These are phyloP conservation scores for Polydrusus pterygomalis DNA, from an alignment of 2,888 invertebrate species.

Conservation along the genomic window DNA sequence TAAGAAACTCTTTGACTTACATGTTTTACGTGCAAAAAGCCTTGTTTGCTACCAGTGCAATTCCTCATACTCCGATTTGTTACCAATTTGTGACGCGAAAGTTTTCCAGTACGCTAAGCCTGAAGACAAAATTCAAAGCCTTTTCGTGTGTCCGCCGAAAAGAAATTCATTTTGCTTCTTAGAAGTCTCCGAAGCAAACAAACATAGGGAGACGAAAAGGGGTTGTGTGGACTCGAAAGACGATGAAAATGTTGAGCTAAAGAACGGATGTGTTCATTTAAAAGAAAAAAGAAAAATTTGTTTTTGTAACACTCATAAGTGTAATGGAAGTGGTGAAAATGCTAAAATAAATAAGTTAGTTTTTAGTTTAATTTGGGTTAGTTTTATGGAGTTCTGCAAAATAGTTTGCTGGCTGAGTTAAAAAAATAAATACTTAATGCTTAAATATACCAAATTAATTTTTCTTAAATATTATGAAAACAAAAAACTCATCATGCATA, in stretches of 20 bases:
- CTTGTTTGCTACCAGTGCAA: slow-evolving; percentile 61
- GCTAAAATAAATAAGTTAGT: slow-evolving; percentile 6
- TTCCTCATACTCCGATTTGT: slow-evolving; percentile 50
- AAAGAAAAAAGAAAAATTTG: slow-evolving; percentile 53
- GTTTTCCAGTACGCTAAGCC: slow-evolving; percentile 55
- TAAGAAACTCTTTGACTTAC: slow-evolving; percentile 49
- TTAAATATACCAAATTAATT: too few relatives aligned
- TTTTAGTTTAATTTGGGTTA: not conserved
- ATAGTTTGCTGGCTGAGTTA: not conserved
- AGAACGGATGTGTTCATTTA: slow-evolving; percentile 54
- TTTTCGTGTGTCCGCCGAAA: slow-evolving; percentile 57
- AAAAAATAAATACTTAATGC: too few relatives aligned
- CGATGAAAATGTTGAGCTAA: slow-evolving; percentile 50
- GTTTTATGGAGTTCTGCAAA: not conserved
- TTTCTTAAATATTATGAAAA: too few relatives aligned
- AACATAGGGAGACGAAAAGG: slow-evolving; percentile 54
- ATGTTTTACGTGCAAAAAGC: slow-evolving; percentile 55
- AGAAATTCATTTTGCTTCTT: slow-evolving; percentile 59
- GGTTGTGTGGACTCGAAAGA: slow-evolving; percentile 56
- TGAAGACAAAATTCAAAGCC: slow-evolving; percentile 51
- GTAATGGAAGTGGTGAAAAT: slow-evolving; percentile 50
- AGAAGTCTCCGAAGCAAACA: slow-evolving; percentile 34
- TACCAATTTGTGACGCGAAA: slow-evolving; percentile 56
- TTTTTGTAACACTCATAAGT: slow-evolving; percentile 58
- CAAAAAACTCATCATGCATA: too few relatives aligned